phyloP scores from a whole-genome alignment of 2,113 vertebrate species.

The Mixornis gularis region DNA sequence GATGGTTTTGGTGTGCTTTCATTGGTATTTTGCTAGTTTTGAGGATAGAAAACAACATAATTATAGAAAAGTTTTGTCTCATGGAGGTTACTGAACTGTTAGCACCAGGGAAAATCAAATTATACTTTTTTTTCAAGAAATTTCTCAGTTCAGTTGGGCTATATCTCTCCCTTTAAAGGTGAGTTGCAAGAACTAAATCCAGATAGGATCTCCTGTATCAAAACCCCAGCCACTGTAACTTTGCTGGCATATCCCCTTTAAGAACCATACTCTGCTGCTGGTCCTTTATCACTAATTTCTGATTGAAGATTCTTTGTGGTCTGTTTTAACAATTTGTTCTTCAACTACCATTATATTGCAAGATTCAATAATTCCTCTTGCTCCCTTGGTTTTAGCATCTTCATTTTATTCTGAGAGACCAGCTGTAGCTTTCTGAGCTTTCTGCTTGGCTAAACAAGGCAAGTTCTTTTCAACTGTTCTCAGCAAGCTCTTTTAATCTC shows the following conservation, averaged over 20 bases:
- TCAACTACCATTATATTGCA: background rate
- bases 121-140: background rate
- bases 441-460: background rate
- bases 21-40: background rate
- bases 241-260: background rate
- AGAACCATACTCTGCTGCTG: background rate
- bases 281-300: background rate
- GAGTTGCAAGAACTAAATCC: background rate
- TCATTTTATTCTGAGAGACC: background rate
- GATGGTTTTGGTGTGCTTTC: background rate
- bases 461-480: background rate
- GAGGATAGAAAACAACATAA: background rate
- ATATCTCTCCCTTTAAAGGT: background rate
- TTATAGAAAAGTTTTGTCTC: background rate
- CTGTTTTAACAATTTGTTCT: background rate
- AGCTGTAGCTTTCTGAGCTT: background rate
- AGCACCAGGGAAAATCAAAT: background rate
- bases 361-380: background rate
- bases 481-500: background rate
- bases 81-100: background rate
- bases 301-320: background rate
- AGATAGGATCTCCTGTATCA: background rate
- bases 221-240: background rate
- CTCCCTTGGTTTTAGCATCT: background rate
- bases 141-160: background rate